Evolutionary conservation across 2,797 vertebrate genomes (phyloP).

Genomic region (Macrochelys suwanniensis): DNA sequence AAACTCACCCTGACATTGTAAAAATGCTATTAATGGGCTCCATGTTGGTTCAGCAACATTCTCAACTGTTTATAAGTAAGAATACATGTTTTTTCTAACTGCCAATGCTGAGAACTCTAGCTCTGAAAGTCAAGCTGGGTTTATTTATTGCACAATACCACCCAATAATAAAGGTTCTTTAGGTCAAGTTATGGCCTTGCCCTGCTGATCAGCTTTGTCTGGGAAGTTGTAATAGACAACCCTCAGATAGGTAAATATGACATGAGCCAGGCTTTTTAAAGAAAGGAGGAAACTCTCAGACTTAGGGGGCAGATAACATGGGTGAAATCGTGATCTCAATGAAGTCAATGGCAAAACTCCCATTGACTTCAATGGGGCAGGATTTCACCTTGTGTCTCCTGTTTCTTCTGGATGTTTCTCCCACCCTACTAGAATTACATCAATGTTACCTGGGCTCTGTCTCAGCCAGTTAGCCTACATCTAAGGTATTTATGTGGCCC

Average conservation of each 20-base stretch:
- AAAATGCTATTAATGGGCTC: slow-evolving; percentile 44
- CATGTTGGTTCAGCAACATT: slow-evolving; percentile 3
- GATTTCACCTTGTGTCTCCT: neutral
- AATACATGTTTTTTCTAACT: neutral
- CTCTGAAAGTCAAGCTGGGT: neutral
- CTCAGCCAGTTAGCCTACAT: neutral
- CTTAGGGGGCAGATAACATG: neutral
- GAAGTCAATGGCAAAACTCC: neutral
- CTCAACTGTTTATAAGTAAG: slow-evolving; percentile 19
- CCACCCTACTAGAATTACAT: neutral
- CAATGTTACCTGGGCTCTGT: fast-evolving
- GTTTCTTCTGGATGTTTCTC: neutral
- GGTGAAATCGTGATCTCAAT: neutral
- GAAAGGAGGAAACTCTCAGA: fast-evolving
- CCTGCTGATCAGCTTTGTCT: neutral
- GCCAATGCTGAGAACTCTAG: neutral
- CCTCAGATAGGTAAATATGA: neutral
- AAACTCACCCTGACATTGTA: slow-evolving; percentile 51
- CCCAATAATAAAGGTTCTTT: neutral
- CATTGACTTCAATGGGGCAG: neutral
- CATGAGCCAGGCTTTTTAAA: neutral
- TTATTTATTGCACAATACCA: neutral
- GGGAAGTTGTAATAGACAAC: neutral
- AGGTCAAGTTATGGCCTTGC: neutral
- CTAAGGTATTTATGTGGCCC: neutral